Base-by-base conservation (phyloP, 1,140 invertebrate genomes). In the Hesperophylax magnus region DNA sequence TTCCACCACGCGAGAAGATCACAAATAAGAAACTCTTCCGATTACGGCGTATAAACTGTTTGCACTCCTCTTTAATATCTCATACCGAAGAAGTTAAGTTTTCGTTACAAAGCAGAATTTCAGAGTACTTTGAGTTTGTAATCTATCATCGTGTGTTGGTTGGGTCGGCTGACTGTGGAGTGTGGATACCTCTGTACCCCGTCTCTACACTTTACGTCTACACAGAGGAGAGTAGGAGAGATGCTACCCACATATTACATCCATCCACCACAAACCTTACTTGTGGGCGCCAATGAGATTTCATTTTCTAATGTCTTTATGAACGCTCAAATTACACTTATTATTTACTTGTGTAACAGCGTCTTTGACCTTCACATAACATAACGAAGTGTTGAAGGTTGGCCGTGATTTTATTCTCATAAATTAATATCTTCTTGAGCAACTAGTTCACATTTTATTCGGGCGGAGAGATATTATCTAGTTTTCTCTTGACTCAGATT, bases 261-360 rank as follows among this genome's bases (percentile, higher is more conserved):
- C 39, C 39, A 14, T 47, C 39, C 11, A 14, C 39, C 39, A 14
- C 11, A 14, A 47, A 14, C 9, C 39, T 24, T 8, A 8, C 31
- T 53, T 18, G 71, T 75, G 20, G 71, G 71, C 71, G 52, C 52
- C 54, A 75, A 56, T 75, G 52, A 75, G 24, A 75, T 56, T 22
- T 27, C 52, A 71, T 47, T 75, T 56, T 58, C 15, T 75, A 56
- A 75, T 58, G 53, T 27, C 15, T 18, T 22, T 24, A 58, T 56
- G 69, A 24, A 75, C 5, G 24, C 15, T 8, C n/a, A 34, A 14
- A 58, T 24, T 75, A 56, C n/a, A 54, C 24, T 2, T n/a, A n/a
- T n/a, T n/a, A 31, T 71, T 56, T 3, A 17, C 18, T 47, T 15
- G 65, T 47, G 11, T 47, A 69, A 47, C 24, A 63, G 24, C 14